Conservation (phyloP, 2,113 vertebrate species). For the Odocoileus virginianus region DNA sequence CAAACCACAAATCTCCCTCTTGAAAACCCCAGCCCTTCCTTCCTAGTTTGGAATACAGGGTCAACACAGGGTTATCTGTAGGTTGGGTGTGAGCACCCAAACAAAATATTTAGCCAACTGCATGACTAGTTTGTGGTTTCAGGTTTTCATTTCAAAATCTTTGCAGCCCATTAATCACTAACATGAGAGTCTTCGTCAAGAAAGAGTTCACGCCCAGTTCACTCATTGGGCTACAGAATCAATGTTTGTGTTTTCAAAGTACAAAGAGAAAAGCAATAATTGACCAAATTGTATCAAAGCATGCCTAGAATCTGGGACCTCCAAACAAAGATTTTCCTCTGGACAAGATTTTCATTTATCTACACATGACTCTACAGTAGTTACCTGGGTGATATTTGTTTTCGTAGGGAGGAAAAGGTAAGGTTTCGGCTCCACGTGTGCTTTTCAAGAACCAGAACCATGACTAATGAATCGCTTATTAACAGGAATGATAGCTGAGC, state of each 20-base stretch:
- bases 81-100: constrained; percentile 63
- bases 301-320: not conserved
- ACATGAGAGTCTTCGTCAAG: constrained; percentile 49
- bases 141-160: constrained; percentile 67
- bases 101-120: constrained; percentile 70
- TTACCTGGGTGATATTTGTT: not conserved
- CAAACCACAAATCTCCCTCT: constrained; percentile 50
- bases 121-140: constrained; percentile 62
- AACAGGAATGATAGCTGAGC: not conserved
- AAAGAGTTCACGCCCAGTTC: constrained; percentile 62
- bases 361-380: not conserved
- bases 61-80: constrained; percentile 66
- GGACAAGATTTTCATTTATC: not conserved
- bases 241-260: not conserved
- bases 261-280: constrained; percentile 6
- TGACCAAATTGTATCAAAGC: not conserved
- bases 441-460: not conserved
- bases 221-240: not conserved
- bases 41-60: constrained; percentile 48
- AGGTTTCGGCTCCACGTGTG: not conserved
- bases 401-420: not conserved
- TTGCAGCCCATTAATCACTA: constrained; percentile 67
- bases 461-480: constrained; percentile 4
- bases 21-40: constrained; percentile 37
- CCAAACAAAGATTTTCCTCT: not conserved